Evolutionary conservation across 2,113 vertebrate species (phyloP), one percentile per base, ranked within the genome.

Genomic region (Symphodus melops): DNA sequence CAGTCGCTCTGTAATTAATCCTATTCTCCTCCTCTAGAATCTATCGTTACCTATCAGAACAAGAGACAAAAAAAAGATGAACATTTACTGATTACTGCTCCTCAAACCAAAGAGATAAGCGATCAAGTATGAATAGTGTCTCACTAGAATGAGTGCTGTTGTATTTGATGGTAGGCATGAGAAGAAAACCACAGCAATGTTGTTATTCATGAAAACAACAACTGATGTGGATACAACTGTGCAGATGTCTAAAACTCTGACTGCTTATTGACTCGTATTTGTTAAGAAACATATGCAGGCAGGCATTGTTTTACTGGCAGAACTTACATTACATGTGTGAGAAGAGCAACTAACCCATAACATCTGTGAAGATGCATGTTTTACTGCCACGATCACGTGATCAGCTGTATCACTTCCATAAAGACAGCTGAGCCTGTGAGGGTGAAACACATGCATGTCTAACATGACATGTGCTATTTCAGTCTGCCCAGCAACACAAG

Each of bases 381-480:
- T 17, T 3, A 19, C 20, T 4, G 5, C 12, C 2, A 5, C 17
- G 41, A 16, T 52, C 59, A 17, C 9, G 71, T 54, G 39, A n/a
- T 49, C 44, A 64, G 36, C 17, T 14, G 17, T 3, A 9, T 11
- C 20, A 53, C 73, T 62, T 77, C 33, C 36, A 52, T 12, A n/a
- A 6, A 11, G 49, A 54, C 48, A 64, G 39, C 58, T 63, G 53
- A 70, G 41, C 52, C 7, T 23, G 33, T 39, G 37, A 56, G 23
- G 9, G 49, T 33, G 67, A 17, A 36, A 42, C 41, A 58, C 59
- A 66, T 20, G 13, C 37, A 48, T 62, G 71, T 59, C 62, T 25
- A 25, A 63, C 48, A 21, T 37, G 48, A 64, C 71, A 39, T 1
- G 28, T 13, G 56, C 66, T 85, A 82, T 84, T 78, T 78, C 58